phyloP scores from a whole-genome alignment of 2,113 vertebrate genomes.

The Dicrurus megarhynchus region DNA sequence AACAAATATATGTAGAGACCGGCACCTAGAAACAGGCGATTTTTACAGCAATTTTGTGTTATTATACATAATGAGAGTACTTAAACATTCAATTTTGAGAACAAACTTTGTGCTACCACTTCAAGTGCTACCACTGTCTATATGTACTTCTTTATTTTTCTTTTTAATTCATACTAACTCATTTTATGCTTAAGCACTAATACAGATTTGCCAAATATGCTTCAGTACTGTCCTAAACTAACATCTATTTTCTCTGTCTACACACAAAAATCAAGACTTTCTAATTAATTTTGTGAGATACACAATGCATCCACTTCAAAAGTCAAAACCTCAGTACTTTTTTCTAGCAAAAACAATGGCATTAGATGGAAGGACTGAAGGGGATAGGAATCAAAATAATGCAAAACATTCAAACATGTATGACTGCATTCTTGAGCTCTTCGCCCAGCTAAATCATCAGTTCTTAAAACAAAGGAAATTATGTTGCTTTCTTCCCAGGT shows the following conservation, averaged over 20 bases:
- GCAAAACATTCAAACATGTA: background rate
- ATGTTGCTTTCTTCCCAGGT: background rate
- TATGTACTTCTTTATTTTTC: background rate
- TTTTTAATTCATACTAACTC: background rate
- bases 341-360: background rate
- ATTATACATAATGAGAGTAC: conserved; percentile 77
- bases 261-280: background rate
- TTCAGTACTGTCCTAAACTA: background rate
- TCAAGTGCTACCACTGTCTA: background rate
- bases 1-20: conserved; percentile 47
- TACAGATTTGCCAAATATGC: background rate
- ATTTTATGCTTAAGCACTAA: background rate
- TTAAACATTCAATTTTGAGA: conserved; percentile 77
- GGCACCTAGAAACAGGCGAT: conserved; percentile 48
- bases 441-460: background rate
- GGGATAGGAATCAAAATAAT: background rate
- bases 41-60: conserved; percentile 72
- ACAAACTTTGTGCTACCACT: conserved; percentile 50
- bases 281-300: background rate
- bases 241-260: background rate
- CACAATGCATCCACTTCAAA: background rate
- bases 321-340: background rate
- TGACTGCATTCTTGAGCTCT: background rate
- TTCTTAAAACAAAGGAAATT: background rate
- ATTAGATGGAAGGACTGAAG: background rate